These are phyloP conservation scores for Xenops minutus DNA, from an alignment of 2,797 vertebrate species.

Conservation along the genomic window DNA sequence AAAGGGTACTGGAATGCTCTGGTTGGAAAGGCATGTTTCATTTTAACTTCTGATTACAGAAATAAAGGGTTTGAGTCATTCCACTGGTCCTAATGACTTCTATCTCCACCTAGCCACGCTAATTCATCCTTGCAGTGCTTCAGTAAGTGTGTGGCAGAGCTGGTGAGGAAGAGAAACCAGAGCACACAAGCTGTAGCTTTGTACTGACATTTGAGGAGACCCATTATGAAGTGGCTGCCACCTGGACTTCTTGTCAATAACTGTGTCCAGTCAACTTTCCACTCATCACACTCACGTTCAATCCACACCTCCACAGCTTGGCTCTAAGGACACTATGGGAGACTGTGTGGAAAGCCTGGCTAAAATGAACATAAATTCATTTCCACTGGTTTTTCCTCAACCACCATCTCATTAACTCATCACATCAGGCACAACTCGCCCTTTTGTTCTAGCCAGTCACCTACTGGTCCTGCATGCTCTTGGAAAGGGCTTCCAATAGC, in stretches of 20 bases:
- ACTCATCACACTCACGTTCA: neutral
- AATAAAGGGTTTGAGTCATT: neutral
- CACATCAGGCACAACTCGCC: neutral
- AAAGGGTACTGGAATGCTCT: neutral
- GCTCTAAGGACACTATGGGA: neutral
- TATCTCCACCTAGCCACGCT: neutral
- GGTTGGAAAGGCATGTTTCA: neutral
- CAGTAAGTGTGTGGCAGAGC: neutral
- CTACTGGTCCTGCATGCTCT: neutral
- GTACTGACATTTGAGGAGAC: neutral
- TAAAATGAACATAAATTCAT: neutral
- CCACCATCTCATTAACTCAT: neutral
- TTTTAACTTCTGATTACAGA: neutral
- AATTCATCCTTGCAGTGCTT: neutral
- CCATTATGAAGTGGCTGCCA: neutral
- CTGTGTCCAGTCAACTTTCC: neutral
- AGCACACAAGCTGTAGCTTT: neutral
- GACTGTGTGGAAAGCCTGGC: neutral
- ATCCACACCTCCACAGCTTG: neutral
- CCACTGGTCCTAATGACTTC: neutral
- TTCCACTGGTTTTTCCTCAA: neutral
- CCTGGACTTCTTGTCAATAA: neutral
- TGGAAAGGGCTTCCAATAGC: neutral
- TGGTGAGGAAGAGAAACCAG: neutral
- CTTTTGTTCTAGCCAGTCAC: neutral